Evolutionary conservation across 2,888 invertebrate species (phyloP).

Genomic region (Dicroscelio sp.): DNA sequence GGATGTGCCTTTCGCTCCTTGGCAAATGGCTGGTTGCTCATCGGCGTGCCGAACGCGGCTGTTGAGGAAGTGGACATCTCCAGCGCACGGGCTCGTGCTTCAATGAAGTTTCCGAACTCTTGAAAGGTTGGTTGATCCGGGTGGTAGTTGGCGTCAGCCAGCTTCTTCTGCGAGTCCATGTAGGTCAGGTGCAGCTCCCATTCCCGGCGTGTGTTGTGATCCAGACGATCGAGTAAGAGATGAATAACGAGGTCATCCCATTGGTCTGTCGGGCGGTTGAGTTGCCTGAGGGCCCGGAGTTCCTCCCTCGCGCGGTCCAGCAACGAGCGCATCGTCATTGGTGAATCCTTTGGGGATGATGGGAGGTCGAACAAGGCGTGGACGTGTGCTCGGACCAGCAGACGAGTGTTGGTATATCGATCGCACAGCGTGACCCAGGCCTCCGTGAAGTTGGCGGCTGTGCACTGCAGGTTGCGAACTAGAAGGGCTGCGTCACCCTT

Average conservation of each 20-base stretch:
- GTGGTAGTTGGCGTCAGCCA: neutral
- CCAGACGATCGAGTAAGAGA: neutral
- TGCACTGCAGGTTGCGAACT: constrained; percentile 56
- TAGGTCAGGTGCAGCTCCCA: neutral
- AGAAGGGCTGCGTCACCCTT: constrained; percentile 66
- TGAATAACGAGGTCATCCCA: neutral
- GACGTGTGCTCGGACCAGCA: constrained; percentile 63
- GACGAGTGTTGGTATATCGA: constrained; percentile 74
- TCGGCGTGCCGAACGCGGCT: neutral
- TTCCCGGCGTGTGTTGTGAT: neutral
- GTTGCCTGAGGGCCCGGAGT: constrained; percentile 46
- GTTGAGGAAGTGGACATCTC: neutral
- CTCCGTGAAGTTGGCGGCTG: constrained; percentile 59
- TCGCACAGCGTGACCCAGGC: constrained; percentile 71
- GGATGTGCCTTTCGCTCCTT: too few relatives aligned
- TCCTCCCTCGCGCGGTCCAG: constrained; percentile 46
- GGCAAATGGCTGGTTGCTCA: too few relatives aligned
- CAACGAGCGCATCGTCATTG: constrained; percentile 39
- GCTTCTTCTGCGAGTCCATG: neutral
- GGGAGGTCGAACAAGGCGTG: constrained; percentile 44
- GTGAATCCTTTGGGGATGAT: neutral
- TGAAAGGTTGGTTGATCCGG: neutral
- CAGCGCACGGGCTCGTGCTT: neutral
- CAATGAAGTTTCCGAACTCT: neutral
- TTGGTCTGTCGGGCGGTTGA: neutral